Evolutionary conservation across 2,888 invertebrate genomes (phyloP), one percentile per base, ranked within the genome.

Genomic region (Xanthorhoe designata): DNA sequence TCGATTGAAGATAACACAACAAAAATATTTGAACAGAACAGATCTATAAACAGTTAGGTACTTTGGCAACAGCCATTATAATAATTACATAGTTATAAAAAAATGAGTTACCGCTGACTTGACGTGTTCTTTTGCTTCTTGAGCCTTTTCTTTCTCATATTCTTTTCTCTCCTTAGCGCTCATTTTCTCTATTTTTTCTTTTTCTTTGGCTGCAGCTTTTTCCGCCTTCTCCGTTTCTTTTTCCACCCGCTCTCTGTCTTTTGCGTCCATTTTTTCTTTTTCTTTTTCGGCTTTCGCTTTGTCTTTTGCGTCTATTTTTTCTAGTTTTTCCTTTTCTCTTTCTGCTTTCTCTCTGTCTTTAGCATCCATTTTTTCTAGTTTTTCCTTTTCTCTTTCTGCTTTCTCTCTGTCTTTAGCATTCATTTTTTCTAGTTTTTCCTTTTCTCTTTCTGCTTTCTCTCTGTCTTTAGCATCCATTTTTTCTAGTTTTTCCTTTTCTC

Each of bases 131-230:
- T 49, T 53, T 18, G 49, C 64, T 15, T 45, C 50, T 50, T 62
- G 53, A 10, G 57, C 66, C 45, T 65, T 54, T 51, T 66, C 56
- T 63, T 64, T 69, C 8, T 63, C 51, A 35, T n/a, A 57, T 60
- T 68, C 70, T 15, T 58, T 63, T 45, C 49, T 68, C 17, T 65
- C 70, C 51, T 71, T 64, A 7, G 61, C 64, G 32, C 56, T 68
- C 38, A 45, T 59, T 57, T 63, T 71, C 13, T 49, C 64, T 49
- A n/a, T 17, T 35, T 24, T 24, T 24, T 24, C 24, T 24, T 24
- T 24, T 24, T 24, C 24, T 24, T 24, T 24, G 24, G 24, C 24
- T 24, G 24, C 24, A 3, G 29, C 55, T 47, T 68, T 66, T 7
- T 69, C 71, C 5, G 62, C 70, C 42, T 66, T 62, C 47, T 64